Evolutionary conservation across 1,140 invertebrate species (phyloP), one percentile per base, ranked within the genome.

Genomic region (Apolygus lucorum): DNA sequence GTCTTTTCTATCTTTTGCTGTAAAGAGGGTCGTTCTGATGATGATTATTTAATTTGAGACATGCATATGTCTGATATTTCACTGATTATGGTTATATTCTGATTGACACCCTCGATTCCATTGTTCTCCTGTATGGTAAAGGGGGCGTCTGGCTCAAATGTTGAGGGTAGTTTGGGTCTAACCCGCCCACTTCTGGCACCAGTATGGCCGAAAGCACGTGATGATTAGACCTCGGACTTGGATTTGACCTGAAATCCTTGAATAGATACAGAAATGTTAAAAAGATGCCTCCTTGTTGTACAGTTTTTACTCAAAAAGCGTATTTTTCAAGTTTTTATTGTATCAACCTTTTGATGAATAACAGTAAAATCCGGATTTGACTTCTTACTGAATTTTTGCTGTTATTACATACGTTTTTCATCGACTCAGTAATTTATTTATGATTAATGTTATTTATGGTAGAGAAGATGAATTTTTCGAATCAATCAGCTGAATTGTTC

Each of bases 51-150:
- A 14, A 14, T 4, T 24, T 4, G 11, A 59, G 54, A 59, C 54
- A 59, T 11, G 54, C 54, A 59, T 59, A 59, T 59, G 54, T 11
- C 8, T 59, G 54, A 59, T 49, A 59, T 59, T 24, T 59, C 4
- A 59, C 4, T 59, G 54, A 59, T 59, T 59, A 4, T 42, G 22
- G 2, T 59, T 4, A 17, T 59, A 24, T 11, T 59, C 54, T 59
- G 54, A 59, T 14, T 24, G 54, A 59, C 2, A 17, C 54, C 22
- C 54, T 17, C 4, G 4, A 11, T 17, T 59, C 4, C 8, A 4
- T 17, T 42, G 34, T 11, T 11, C 54, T 22, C 2, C 22, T 4
- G 8, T 59, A 8, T 13, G 13, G 4, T 17, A 11, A 22, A 17
- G 22, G 4, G 54, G 2, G 54, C 54, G 17, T 49, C 17, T 49